Evolutionary conservation across 2,113 vertebrate species (phyloP).

Genomic region (Pogona vitticeps): DNA sequence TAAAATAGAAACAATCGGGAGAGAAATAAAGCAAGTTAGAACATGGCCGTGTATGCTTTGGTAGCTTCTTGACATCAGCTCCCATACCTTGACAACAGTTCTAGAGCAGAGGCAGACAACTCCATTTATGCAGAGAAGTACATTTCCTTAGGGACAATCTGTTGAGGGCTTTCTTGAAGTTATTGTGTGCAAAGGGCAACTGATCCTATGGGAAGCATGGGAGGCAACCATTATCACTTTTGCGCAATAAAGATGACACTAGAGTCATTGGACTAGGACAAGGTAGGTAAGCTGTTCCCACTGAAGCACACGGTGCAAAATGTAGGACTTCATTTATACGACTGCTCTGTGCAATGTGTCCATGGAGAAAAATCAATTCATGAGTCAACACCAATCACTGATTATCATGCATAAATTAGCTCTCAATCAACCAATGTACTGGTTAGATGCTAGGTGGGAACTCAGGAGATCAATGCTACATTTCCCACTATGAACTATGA

Average conservation of each 20-base stretch:
- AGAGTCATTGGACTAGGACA: not conserved
- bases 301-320: not conserved
- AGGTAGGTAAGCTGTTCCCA: not conserved
- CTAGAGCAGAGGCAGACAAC: not conserved
- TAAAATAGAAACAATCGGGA: constrained; percentile 8
- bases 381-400: no score
- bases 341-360: not conserved
- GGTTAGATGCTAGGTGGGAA: no score
- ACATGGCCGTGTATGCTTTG: not conserved
- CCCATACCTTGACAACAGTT: not conserved
- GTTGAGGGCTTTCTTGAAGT: no score
- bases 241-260: not conserved
- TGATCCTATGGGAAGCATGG: not conserved
- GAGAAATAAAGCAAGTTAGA: constrained; percentile 26
- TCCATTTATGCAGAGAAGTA: no score
- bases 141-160: no score
- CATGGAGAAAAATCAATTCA: not conserved
- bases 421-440: no score
- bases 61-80: constrained; percentile 14
- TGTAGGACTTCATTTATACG: not conserved
- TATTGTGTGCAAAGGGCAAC: not conserved
- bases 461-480: no score
- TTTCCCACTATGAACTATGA: no score
- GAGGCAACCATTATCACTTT: not conserved
- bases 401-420: no score